Conservation (phyloP, 2,888 invertebrate genomes). For the Diaprepes abbreviatus region DNA sequence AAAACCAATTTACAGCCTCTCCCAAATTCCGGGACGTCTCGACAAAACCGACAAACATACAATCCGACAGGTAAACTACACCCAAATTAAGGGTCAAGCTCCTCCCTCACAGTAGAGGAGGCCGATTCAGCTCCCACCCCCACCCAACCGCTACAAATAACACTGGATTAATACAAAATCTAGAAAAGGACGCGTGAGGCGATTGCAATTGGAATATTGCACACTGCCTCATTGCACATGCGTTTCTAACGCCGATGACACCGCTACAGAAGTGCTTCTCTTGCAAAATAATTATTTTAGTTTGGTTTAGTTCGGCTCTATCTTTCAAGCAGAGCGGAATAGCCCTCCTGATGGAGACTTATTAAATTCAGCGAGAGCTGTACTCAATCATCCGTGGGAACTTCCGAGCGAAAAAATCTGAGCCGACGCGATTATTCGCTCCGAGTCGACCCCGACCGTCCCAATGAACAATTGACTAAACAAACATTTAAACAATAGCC, state of each 20-base stretch:
- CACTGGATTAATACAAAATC: slow-evolving; percentile 60
- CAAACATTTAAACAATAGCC: background rate
- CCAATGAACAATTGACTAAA: background rate
- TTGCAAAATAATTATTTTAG: slow-evolving; percentile 66
- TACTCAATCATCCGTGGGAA: background rate
- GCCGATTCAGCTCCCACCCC: slow-evolving; percentile 25
- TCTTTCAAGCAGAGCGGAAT: slow-evolving; percentile 31
- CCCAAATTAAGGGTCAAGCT: slow-evolving; percentile 46
- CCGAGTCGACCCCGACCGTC: background rate
- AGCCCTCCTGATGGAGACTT: background rate
- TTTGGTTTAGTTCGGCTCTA: slow-evolving; percentile 53
- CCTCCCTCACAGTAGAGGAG: slow-evolving; percentile 35
- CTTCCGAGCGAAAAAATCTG: background rate
- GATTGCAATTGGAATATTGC: slow-evolving; percentile 52
- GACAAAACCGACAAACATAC: slow-evolving; percentile 20
- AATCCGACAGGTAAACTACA: slow-evolving; percentile 45
- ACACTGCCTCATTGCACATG: slow-evolving; percentile 65
- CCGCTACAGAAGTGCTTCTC: slow-evolving; percentile 57
- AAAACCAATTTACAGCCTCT: slow-evolving; percentile 25
- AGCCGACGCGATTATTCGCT: slow-evolving; percentile 2
- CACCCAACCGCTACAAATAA: slow-evolving; percentile 50
- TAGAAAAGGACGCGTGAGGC: slow-evolving; percentile 53
- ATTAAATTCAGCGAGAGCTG: background rate
- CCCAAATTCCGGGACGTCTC: slow-evolving; percentile 20
- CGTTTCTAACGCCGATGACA: slow-evolving; percentile 59